Evolutionary conservation across 2,888 invertebrate genomes (phyloP).

Genomic region (Chrysolina oricalcia): DNA sequence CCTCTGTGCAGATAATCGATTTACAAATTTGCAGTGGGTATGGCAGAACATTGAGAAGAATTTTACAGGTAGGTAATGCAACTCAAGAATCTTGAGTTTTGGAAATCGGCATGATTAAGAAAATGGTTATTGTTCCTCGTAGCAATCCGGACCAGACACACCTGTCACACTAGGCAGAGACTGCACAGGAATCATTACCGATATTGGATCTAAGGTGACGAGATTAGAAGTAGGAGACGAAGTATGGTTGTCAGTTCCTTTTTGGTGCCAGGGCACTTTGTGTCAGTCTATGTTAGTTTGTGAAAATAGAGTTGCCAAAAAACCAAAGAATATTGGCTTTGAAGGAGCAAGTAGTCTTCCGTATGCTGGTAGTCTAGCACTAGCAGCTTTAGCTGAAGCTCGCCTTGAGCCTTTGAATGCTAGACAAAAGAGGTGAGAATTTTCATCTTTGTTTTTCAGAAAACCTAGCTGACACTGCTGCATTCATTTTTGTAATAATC

Average conservation of each 20-base stretch:
- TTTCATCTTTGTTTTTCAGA: background rate
- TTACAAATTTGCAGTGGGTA: slow-evolving; percentile 77
- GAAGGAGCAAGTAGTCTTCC: slow-evolving; percentile 78
- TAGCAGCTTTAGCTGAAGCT: slow-evolving; percentile 73
- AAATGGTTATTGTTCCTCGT: slow-evolving; percentile 39
- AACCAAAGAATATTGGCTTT: slow-evolving; percentile 75
- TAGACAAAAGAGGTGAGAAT: slow-evolving; percentile 72
- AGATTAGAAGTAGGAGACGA: slow-evolving; percentile 78
- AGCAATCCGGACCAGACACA: slow-evolving; percentile 70
- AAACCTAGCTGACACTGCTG: no score
- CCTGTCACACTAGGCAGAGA: slow-evolving; percentile 78
- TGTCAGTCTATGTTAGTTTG: slow-evolving; percentile 75
- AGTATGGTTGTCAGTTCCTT: slow-evolving; percentile 76
- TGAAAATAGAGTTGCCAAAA: slow-evolving; percentile 72
- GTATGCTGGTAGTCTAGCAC: slow-evolving; percentile 76
- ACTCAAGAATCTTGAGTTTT: background rate
- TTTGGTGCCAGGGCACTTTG: slow-evolving; percentile 76
- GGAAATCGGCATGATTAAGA: no score
- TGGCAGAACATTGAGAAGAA: slow-evolving; percentile 64
- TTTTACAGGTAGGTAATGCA: slow-evolving; percentile 60
- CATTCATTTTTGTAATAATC: no score
- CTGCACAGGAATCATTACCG: slow-evolving; percentile 77
- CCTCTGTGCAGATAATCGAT: slow-evolving; percentile 76
- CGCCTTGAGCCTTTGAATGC: slow-evolving; percentile 72
- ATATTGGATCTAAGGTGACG: slow-evolving; percentile 76